These are phyloP conservation scores for Entomobrya multifasciata DNA, from an alignment of 2,888 invertebrate genomes.

Conservation along the genomic window DNA sequence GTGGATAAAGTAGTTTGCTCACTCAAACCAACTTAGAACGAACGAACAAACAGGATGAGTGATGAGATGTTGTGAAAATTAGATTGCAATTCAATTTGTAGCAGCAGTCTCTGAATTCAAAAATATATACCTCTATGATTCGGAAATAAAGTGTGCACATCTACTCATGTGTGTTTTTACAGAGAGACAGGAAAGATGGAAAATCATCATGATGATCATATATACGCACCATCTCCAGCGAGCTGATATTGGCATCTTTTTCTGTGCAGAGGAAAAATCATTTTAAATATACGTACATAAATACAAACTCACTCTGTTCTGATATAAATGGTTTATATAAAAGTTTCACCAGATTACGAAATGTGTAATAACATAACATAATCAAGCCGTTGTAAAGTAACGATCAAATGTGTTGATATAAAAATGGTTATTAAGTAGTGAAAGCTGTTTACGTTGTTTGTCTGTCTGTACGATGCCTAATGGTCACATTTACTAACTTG, in stretches of 20 bases:
- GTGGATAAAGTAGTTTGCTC: constrained; percentile 46
- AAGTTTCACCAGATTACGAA: neutral
- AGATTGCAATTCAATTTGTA: constrained; percentile 75
- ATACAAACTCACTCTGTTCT: neutral
- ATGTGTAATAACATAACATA: neutral
- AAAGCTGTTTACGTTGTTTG: too few species aligned
- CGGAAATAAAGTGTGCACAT: constrained; percentile 60
- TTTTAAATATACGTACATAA: neutral
- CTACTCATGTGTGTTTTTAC: constrained; percentile 2
- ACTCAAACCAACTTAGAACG: neutral
- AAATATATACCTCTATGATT: constrained; percentile 57
- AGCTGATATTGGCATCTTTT: neutral
- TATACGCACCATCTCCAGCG: neutral
- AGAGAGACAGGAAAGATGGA: constrained; percentile 61
- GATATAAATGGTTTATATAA: constrained; percentile 1
- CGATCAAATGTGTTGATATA: too few species aligned
- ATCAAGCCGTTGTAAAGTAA: neutral
- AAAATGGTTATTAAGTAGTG: too few species aligned
- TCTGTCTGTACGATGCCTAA: too few species aligned
- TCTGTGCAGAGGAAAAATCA: neutral
- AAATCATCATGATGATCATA: constrained; percentile 48
- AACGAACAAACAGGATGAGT: constrained; percentile 66
- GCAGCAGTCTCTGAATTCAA: constrained; percentile 69
- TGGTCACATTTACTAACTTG: too few species aligned
- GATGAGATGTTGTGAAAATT: constrained; percentile 75